These are phyloP conservation scores for Donacobius atricapilla DNA, from an alignment of 2,113 vertebrate species.

Conservation along the genomic window DNA sequence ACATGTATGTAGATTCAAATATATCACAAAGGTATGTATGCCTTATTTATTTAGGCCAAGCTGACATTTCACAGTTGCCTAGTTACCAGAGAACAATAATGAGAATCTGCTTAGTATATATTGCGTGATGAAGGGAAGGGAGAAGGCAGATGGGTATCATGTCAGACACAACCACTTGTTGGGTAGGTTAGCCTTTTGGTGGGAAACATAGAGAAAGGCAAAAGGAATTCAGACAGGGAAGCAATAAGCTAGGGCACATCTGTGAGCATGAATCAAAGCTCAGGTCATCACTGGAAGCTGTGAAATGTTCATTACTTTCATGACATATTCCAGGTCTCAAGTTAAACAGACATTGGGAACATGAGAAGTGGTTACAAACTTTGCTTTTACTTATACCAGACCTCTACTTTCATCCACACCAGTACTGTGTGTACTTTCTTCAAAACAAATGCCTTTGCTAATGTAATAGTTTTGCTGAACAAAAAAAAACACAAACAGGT, in stretches of 20 bases:
- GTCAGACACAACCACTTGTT: conserved; percentile 19
- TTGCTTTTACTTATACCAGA: neutral
- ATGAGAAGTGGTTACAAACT: neutral
- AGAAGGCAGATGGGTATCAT: neutral
- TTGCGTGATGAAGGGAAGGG: neutral
- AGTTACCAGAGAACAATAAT: conserved; percentile 65
- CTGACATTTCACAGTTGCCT: conserved; percentile 62
- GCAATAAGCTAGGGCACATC: neutral
- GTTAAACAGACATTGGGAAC: neutral
- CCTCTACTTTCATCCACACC: neutral
- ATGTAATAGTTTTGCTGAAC: neutral
- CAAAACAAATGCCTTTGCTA: neutral
- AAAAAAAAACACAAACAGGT: neutral
- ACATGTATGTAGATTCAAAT: neutral
- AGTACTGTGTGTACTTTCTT: neutral
- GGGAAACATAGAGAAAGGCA: neutral
- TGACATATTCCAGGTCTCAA: neutral
- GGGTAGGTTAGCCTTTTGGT: neutral
- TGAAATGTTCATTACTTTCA: neutral
- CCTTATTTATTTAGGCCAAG: conserved; percentile 54
- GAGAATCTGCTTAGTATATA: conserved; percentile 53
- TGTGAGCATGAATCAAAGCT: neutral
- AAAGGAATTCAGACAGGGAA: neutral
- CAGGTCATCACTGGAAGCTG: neutral
- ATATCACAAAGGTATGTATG: neutral